Conservation (phyloP, 35 echinoderm and acorn worm species). For the Hemicentrotus pulcherrimus region DNA sequence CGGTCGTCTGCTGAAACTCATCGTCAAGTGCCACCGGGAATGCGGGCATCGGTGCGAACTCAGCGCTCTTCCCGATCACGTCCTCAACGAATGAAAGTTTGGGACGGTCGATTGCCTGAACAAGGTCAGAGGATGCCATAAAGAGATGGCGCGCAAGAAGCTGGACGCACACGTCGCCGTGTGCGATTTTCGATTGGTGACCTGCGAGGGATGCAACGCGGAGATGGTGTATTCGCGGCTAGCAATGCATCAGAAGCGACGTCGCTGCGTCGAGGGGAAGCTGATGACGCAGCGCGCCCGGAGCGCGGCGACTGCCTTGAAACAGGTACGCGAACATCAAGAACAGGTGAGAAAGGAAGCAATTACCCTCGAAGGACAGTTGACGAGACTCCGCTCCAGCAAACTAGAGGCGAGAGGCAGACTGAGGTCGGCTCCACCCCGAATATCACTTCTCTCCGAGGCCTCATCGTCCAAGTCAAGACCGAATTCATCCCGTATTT, state of each 20-base stretch:
- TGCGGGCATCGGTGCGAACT: constrained; percentile 17
- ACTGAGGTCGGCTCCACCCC: constrained; percentile 26
- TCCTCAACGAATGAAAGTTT: constrained; percentile 21
- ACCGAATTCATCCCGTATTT: constrained; percentile 15
- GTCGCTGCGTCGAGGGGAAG: constrained; percentile 23
- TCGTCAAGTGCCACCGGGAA: constrained; percentile 43
- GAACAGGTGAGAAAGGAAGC: constrained; percentile 24
- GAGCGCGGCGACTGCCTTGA: constrained; percentile 21
- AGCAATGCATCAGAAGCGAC: constrained; percentile 8
- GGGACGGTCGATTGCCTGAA: not conserved
- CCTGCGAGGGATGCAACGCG: constrained; percentile 3
- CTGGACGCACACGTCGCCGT: not conserved
- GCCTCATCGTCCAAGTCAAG: constrained; percentile 7
- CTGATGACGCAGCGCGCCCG: constrained; percentile 17
- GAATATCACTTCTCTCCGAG: not conserved
- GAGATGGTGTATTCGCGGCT: constrained; percentile 31
- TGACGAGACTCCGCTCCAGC: constrained; percentile 37
- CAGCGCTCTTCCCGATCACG: not conserved
- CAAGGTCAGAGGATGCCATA: constrained; percentile 24
- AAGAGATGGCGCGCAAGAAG: constrained; percentile 7
- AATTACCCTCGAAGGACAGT: constrained; percentile 33
- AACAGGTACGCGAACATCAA: constrained; percentile 30
- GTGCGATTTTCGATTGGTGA: constrained; percentile 33
- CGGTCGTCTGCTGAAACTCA: constrained; percentile 18
- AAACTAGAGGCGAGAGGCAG: constrained; percentile 18